These are phyloP conservation scores for Colaptes auratus DNA, from an alignment of 2,113 vertebrate genomes.

Conservation along the genomic window DNA sequence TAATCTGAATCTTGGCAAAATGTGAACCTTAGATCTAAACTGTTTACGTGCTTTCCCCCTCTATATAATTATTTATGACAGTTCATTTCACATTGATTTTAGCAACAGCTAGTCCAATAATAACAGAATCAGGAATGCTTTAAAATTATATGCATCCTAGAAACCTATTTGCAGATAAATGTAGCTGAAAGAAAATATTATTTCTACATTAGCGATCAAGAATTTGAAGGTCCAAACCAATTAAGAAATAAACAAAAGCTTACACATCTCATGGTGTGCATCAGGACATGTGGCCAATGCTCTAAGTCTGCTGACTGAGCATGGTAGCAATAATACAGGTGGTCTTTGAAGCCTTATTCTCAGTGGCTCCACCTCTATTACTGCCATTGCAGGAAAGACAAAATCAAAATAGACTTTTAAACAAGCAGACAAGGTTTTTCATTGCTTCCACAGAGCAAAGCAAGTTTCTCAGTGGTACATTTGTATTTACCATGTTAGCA, in stretches of 20 bases:
- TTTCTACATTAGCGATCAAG: background rate
- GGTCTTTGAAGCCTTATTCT: background rate
- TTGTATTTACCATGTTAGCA: background rate
- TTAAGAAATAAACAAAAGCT: background rate
- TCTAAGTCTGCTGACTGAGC: background rate
- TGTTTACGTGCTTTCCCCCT: background rate
- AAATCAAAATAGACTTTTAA: background rate
- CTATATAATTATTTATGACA: background rate
- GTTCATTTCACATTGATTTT: background rate
- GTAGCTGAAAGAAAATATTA: background rate
- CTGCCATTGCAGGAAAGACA: background rate
- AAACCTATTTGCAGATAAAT: background rate
- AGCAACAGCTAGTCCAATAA: background rate
- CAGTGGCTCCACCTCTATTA: background rate
- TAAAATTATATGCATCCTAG: background rate
- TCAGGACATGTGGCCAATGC: background rate
- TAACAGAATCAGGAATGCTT: background rate
- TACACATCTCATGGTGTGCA: background rate
- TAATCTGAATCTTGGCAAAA: background rate
- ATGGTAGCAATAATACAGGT: background rate
- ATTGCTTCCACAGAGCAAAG: background rate
- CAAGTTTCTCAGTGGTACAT: background rate
- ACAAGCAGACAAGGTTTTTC: background rate
- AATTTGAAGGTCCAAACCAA: background rate
- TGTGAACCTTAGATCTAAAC: background rate